Base-by-base conservation (phyloP, 2,888 invertebrate species). In the Serrognathus titanus region DNA sequence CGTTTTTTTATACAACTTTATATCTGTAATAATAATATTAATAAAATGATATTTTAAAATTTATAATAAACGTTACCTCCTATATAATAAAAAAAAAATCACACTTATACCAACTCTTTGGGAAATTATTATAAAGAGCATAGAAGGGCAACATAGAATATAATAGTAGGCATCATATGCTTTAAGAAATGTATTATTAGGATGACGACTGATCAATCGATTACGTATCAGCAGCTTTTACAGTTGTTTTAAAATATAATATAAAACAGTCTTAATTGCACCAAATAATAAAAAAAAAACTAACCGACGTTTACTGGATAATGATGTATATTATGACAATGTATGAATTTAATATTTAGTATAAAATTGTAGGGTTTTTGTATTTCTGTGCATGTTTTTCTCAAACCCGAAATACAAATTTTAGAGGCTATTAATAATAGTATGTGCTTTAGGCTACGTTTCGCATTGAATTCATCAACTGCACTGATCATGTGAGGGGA, bases 41-140 rank as follows among this genome's bases (percentile, higher is more conserved):
- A 66, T 65, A 67, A 65, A 65, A 65, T 66, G 63, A 66, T 66
- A 65, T 60, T 58, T 58, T 59, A 58, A 57, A 60, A 60, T 58
- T 47, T 53, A 58, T 63, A 64, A 63, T 64, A 65, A 64, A 64
- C 61, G 60, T 62, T 53, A 55, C 59, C 59, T 66, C 64, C 64
- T 56, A 52, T 58, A 49, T 55, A 70, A 71, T 70, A 70, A 71
- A 69, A 71, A 74, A 75, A 73, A 74, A 75, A 76, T 74, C 74
- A 74, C 75, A 75, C 75, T 71, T 70, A 74, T 74, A 75, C 75
- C 74, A 73, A 73, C 70, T 76, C 77, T 77, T 77, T 77, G 77
- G 77, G 72, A 75, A 75, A 69, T 66, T 70, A 66, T 64, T 56
- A 63, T 60, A 61, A 66, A 64, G 60, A 64, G 63, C 57, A 61